These are phyloP conservation scores for Tamandua tetradactyla DNA, from an alignment of 2,797 vertebrate species.

Conservation along the genomic window DNA sequence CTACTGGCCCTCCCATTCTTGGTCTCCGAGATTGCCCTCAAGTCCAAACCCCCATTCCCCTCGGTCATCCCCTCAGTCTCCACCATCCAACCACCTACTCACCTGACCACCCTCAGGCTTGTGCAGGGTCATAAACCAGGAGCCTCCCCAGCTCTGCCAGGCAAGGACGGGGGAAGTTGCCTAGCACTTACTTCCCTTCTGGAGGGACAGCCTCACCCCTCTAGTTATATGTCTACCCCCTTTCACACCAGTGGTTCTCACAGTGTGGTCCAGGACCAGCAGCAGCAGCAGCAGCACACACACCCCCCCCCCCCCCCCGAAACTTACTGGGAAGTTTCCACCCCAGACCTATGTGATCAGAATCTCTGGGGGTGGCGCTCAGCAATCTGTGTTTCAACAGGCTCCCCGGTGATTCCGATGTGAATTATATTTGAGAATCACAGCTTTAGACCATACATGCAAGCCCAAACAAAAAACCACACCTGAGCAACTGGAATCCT, in stretches of 20 bases:
- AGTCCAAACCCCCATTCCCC: background rate
- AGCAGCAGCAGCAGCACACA: background rate
- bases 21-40: background rate
- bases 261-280: background rate
- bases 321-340: background rate
- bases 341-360: background rate
- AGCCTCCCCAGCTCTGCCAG: background rate
- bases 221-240: background rate
- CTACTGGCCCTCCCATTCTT: background rate
- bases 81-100: background rate
- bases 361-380: background rate
- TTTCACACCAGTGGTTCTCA: background rate
- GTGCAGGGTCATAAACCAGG: too few relatives aligned
- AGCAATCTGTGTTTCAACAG: background rate
- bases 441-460: background rate
- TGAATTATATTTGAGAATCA: background rate
- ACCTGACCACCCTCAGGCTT: background rate
- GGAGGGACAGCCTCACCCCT: background rate
- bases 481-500: background rate
- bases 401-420: background rate
- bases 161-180: background rate
- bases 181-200: background rate
- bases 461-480: background rate
- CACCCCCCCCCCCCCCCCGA: too few relatives aligned
- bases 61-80: background rate